These are phyloP conservation scores for Pomacea canaliculata DNA, from an alignment of 2,888 invertebrate species.

Conservation along the genomic window DNA sequence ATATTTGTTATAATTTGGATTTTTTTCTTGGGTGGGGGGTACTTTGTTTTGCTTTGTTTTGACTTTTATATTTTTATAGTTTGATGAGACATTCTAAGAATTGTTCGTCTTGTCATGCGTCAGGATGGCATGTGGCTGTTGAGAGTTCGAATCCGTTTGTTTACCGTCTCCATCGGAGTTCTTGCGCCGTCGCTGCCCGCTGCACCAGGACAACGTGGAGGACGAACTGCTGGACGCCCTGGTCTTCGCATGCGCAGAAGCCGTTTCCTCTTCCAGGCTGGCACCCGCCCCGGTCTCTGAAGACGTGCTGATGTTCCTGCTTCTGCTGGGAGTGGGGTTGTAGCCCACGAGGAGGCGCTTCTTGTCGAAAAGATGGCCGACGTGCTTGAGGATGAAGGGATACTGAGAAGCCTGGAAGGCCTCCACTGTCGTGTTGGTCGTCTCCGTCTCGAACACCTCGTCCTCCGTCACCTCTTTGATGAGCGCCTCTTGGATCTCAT, in stretches of 20 bases:
- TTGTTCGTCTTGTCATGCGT: too few species aligned
- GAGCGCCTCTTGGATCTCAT: constrained; percentile 55
- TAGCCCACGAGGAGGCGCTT: constrained; percentile 24
- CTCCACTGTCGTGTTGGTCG: not conserved
- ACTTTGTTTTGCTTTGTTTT: too few species aligned
- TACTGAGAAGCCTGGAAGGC: constrained; percentile 17
- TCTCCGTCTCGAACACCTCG: constrained; percentile 14
- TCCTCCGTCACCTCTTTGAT: constrained; percentile 32
- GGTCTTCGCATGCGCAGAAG: not conserved
- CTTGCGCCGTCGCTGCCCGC: constrained; percentile 19
- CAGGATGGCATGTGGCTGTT: too few species aligned
- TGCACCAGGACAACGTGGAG: not conserved
- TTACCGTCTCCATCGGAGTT: constrained; percentile 27
- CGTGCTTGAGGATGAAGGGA: constrained; percentile 34
- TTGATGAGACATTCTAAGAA: too few species aligned
- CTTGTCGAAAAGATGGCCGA: constrained; percentile 35
- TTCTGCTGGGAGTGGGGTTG: not conserved
- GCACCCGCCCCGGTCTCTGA: constrained; percentile 5
- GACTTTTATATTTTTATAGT: too few species aligned
- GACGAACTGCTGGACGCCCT: not conserved
- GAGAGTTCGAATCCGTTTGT: too few species aligned
- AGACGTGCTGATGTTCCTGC: constrained; percentile 5
- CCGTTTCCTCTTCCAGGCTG: not conserved
- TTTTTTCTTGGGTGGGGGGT: too few species aligned
- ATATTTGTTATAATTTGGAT: too few species aligned